These are phyloP conservation scores for Sarcoramphus papa DNA, from an alignment of 2,797 vertebrate genomes.

Conservation along the genomic window DNA sequence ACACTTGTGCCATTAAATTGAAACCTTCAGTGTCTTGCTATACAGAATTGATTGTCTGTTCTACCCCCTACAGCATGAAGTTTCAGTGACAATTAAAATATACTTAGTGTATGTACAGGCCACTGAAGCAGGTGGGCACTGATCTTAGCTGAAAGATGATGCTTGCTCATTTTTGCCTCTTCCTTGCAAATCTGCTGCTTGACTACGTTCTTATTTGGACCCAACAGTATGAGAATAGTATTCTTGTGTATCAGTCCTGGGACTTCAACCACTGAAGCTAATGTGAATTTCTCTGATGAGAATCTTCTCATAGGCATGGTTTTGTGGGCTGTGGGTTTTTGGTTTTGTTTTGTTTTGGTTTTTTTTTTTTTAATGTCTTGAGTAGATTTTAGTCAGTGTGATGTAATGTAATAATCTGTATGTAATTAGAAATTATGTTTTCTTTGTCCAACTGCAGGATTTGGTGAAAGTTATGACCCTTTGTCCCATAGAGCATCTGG, in stretches of 20 bases:
- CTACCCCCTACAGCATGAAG: neutral
- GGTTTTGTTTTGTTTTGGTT: neutral
- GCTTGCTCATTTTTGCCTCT: neutral
- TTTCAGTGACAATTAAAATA: neutral
- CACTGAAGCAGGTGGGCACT: neutral
- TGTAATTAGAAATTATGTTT: neutral
- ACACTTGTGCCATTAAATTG: neutral
- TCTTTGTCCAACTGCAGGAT: conserved; percentile 71
- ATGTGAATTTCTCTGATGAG: neutral
- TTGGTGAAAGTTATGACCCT: conserved; percentile 85
- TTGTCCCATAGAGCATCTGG: conserved; percentile 87
- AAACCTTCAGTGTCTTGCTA: neutral
- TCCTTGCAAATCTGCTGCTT: neutral
- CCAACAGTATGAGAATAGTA: neutral
- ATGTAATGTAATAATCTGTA: neutral
- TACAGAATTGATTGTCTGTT: neutral
- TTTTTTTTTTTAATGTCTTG: neutral
- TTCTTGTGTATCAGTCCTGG: neutral
- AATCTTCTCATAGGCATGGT: neutral
- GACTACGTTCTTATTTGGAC: neutral
- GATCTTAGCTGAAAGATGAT: neutral
- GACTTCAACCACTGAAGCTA: neutral
- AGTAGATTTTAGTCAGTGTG: neutral
- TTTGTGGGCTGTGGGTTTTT: neutral
- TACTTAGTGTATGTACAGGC: neutral